Evolutionary conservation across 2,888 invertebrate species (phyloP), one percentile per base, ranked within the genome.

Genomic region (Caenorhabditis japonica): DNA sequence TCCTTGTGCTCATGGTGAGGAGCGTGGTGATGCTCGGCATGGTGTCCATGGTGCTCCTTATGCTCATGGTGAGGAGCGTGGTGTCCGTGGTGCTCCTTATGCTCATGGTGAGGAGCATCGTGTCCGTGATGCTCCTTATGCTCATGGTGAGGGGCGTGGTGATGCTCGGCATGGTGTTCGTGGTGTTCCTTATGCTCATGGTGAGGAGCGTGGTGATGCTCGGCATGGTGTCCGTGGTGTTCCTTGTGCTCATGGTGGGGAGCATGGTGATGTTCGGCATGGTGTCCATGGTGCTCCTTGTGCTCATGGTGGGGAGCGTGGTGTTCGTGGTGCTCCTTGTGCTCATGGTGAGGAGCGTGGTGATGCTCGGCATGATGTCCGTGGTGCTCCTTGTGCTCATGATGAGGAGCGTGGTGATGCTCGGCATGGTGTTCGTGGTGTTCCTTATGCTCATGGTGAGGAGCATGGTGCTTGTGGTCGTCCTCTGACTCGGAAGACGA

Each of bases 401-500:
- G n/a, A n/a, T n/a, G n/a, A 13, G 38, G 17, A n/a, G n/a, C n/a
- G n/a, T n/a, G n/a, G n/a, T n/a, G n/a, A n/a, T n/a, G n/a, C n/a
- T n/a, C n/a, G n/a, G n/a, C n/a, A n/a, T n/a, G n/a, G n/a, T n/a
- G n/a, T n/a, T n/a, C n/a, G 38, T 38, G 38, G 39, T 39, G 39
- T n/a, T 39, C n/a, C 30, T 30, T 30, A n/a, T 56, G 51, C 33
- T 34, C 56, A 19, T 30, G 39, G 10, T 49, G 36, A 7, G 39
- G 38, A 15, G 34, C 39, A 27, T 55, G 49, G 7, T 30, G 5
- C 30, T 30, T 30, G 10, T 30, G 30, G 30, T 30, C 7, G 5
- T 39, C 51, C 43, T 72, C 71, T 2, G 58, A 58, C n/a, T 70
- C 70, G 0, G 71, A 72, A 17, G 62, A 62, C 0, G 55, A 61